A percentile compares a stretch with the other conserved stretches of the same genome.
Evolutionary conservation across 2,113 vertebrate species (phyloP).

Genomic region (Ardeotis arabs): DNA sequence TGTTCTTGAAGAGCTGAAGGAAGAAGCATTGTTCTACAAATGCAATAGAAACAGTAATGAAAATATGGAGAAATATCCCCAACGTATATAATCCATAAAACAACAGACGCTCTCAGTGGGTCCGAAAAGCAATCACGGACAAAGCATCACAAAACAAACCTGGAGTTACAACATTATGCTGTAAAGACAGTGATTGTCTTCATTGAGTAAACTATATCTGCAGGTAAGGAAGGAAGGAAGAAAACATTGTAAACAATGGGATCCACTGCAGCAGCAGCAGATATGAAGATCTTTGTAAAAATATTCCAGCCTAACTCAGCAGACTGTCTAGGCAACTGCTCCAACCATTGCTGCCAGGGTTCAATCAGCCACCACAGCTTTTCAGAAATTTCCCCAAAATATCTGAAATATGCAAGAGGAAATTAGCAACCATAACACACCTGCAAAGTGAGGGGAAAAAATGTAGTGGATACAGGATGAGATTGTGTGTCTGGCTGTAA

Average conservation of each 20-base stretch:
- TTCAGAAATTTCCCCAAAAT: background rate
- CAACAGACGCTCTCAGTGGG: background rate
- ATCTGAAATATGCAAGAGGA: background rate
- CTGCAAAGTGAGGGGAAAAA: background rate
- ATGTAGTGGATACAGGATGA: background rate
- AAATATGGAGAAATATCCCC: background rate
- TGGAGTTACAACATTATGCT: background rate
- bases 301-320: background rate
- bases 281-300: background rate
- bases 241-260: background rate
- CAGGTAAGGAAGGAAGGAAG: background rate
- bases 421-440: background rate
- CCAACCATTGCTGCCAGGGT: background rate
- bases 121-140: background rate
- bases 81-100: background rate
- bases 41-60: background rate
- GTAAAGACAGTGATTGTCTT: background rate
- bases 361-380: background rate
- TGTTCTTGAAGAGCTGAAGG: slow-evolving; percentile 17
- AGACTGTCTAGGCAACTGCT: background rate
- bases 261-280: background rate
- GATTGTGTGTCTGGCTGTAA: background rate
- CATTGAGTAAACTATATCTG: background rate
- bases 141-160: background rate
- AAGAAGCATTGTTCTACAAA: background rate